Percentiles rank a stretch among this genome's conserved stretches.
Conservation (phyloP, 2,888 invertebrate genomes). For the Oxytorus armatus region DNA sequence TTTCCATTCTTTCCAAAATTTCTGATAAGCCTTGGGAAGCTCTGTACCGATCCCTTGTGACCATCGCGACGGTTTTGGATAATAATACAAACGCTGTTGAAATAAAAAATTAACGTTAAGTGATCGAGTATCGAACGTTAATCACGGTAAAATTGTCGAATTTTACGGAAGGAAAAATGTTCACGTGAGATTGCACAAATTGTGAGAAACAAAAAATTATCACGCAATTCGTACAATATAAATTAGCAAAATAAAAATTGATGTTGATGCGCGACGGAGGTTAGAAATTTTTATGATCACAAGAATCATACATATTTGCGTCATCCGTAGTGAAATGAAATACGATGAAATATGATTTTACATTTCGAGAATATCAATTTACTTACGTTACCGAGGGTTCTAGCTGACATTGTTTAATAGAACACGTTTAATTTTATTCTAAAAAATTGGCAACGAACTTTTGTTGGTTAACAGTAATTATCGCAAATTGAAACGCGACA, state of each 20-base stretch:
- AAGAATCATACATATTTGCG: not conserved
- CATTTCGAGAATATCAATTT: not conserved
- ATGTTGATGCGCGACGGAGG: not conserved
- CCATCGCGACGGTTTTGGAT: constrained; percentile 72
- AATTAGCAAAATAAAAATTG: not conserved
- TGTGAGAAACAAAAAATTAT: not conserved
- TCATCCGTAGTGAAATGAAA: not conserved
- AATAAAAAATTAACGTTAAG: not conserved
- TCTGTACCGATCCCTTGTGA: constrained; percentile 87
- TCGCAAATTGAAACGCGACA: no score
- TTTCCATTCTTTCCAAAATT: constrained; percentile 95
- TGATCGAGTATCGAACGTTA: no score
- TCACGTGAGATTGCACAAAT: no score
- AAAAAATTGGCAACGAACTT: no score
- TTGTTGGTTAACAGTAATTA: no score
- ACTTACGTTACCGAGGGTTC: not conserved
- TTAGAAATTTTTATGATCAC: no score
- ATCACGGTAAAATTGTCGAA: no score
- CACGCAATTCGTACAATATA: not conserved
- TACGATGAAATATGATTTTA: not conserved
- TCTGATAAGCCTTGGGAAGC: constrained; percentile 92
- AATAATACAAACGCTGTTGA: constrained; percentile 68
- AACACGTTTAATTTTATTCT: no score
- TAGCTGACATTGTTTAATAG: constrained; percentile 8
- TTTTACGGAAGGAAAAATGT: no score